Evolutionary conservation across 2,113 vertebrate genomes (phyloP), one percentile per base, ranked within the genome.

Genomic region (Pomatostomus ruficeps): DNA sequence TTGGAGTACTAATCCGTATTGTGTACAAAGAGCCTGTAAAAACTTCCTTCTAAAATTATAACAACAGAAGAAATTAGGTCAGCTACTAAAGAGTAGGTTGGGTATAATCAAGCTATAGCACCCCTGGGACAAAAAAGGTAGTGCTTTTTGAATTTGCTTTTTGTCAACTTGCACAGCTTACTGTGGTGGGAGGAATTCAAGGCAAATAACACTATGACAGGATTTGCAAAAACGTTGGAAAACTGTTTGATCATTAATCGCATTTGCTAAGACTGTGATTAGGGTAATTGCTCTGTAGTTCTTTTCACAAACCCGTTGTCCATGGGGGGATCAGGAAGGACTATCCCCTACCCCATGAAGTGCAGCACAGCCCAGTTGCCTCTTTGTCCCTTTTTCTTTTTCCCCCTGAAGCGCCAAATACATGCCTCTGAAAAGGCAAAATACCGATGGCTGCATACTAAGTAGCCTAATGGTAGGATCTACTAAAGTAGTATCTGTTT

Each of bases 61-160:
- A 84, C 66, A 88, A 82, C 67, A 85, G 71, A 88, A 90, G 72
- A 84, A 97, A 97, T 91, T 85, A 91, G 93, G 94, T 93, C 95
- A 92, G 52, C 61, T 65, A 11, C 62, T 59, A 22, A 87, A 87
- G 86, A 88, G 57, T 14, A 89, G 77, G 68, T 71, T 89, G 71
- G 62, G 25, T 76, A 58, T 82, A 86, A 89, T 68, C 62, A 85
- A 95, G 62, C 33, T 72, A 11, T 24, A 85, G 42, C 49, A 76
- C 77, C 18, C 80, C 51, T 42, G 87, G 65, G 91, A 95, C 66
- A 68, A 65, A 65, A 95, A 91, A 95, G 87, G 93, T 92, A 74
- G 77, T 12, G 73, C 77, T 89, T 92, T 75, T 43, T 73, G 70
- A 61, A 83, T 94, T 91, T 85, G 48, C 67, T 52, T 95, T 91